These are phyloP conservation scores for Zingel zingel DNA, from an alignment of 2,113 vertebrate genomes.

Conservation along the genomic window DNA sequence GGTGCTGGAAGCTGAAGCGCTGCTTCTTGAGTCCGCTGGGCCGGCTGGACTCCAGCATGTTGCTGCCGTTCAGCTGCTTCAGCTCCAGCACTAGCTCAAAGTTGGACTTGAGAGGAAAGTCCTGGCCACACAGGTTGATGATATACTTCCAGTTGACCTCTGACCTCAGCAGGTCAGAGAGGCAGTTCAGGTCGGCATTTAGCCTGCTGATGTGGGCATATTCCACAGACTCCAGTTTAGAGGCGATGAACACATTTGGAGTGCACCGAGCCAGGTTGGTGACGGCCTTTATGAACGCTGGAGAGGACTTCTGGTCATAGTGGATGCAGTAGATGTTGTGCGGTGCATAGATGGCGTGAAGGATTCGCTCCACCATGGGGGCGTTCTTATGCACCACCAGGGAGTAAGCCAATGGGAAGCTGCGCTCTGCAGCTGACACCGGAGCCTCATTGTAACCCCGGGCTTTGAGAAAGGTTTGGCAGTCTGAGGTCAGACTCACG, in stretches of 20 bases:
- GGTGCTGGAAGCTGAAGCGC: conserved; percentile 88
- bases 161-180: conserved; percentile 90
- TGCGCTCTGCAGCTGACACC: conserved; percentile 84
- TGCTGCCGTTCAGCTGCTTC: conserved; percentile 87
- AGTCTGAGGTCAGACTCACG: conserved; percentile 85
- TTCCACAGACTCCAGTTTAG: conserved; percentile 90
- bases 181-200: conserved; percentile 92
- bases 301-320: conserved; percentile 90
- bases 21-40: conserved; percentile 88
- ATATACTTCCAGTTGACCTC: conserved; percentile 90
- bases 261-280: conserved; percentile 89
- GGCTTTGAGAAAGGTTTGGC: conserved; percentile 80
- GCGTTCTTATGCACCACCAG: conserved; percentile 95
- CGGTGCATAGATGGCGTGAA: conserved; percentile 88
- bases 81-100: conserved; percentile 89
- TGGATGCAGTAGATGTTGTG: conserved; percentile 95
- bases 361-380: conserved; percentile 92
- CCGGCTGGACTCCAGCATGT: conserved; percentile 91
- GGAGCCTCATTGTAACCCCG: conserved; percentile 85
- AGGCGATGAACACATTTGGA: conserved; percentile 91
- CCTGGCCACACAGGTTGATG: conserved; percentile 95
- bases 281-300: conserved; percentile 87
- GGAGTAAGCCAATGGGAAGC: conserved; percentile 92
- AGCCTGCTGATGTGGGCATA: conserved; percentile 93
- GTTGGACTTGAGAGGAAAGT: conserved; percentile 93